A percentile compares a stretch with the other conserved stretches of the same genome.
phyloP scores from a whole-genome alignment of 2,888 invertebrate species.

The Luperina nickerlii region DNA sequence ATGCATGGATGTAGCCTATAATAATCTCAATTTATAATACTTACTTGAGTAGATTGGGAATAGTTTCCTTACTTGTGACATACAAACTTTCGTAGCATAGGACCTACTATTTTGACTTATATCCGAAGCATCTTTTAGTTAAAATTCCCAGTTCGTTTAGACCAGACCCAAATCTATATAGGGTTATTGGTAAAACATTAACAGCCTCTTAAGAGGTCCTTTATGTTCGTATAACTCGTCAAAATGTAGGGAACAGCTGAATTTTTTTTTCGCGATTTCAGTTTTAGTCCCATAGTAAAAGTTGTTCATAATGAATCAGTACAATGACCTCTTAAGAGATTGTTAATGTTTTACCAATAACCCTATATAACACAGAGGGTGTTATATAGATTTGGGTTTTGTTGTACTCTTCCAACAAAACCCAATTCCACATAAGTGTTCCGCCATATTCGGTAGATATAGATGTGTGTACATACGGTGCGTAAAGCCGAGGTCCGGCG shows the following conservation, averaged over 20 bases:
- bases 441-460: conserved; percentile 40
- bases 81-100: background rate
- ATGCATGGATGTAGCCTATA: background rate
- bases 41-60: background rate
- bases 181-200: too few relatives aligned
- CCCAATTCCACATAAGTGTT: conserved; percentile 5
- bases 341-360: too few relatives aligned
- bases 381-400: background rate
- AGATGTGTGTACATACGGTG: conserved; percentile 53
- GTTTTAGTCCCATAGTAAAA: too few relatives aligned
- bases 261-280: too few relatives aligned
- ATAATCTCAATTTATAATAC: background rate
- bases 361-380: too few relatives aligned
- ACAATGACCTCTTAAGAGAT: too few relatives aligned
- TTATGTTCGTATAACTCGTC: too few relatives aligned
- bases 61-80: background rate
- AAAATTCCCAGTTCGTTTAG: background rate
- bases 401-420: background rate
- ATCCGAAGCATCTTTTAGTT: background rate
- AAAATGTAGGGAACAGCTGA: too few relatives aligned
- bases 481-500: conserved; percentile 71
- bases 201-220: too few relatives aligned
- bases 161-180: too few relatives aligned
- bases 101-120: too few relatives aligned
- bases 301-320: too few relatives aligned